Percentiles rank a stretch among this genome's conserved stretches.
Conservation (phyloP, 1,140 invertebrate genomes). For the Zaprionus kolodkinae region DNA sequence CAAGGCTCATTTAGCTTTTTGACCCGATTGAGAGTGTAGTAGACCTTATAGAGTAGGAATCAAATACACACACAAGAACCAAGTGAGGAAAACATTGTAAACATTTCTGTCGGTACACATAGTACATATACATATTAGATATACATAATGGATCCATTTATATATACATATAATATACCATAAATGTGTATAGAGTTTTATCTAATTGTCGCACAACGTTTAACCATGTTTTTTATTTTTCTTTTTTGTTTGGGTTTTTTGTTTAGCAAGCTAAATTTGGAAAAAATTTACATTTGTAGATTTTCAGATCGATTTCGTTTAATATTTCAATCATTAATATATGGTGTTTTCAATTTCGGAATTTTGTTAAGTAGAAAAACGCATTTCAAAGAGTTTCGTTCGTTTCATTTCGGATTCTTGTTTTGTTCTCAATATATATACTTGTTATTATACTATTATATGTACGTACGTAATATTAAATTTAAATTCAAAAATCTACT, state of each 20-base stretch:
- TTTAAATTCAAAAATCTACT: slow-evolving; percentile 78
- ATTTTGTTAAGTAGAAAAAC: slow-evolving; percentile 63
- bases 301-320: slow-evolving; percentile 18
- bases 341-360: slow-evolving; percentile 13
- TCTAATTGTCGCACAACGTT: slow-evolving; percentile 53
- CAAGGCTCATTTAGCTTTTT: slow-evolving; percentile 23
- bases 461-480: slow-evolving; percentile 54
- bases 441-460: slow-evolving; percentile 27
- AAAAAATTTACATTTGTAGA: slow-evolving; percentile 72
- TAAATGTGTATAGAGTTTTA: slow-evolving; percentile 25
- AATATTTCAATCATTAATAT: slow-evolving; percentile 14
- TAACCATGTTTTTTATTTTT: slow-evolving; percentile 29
- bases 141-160: slow-evolving; percentile 8
- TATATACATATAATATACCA: slow-evolving; percentile 2
- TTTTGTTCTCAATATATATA: slow-evolving; percentile 33
- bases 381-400: slow-evolving; percentile 57
- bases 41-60: slow-evolving; percentile 20
- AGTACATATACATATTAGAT: slow-evolving; percentile 1
- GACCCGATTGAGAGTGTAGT: neutral
- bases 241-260: neutral
- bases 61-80: slow-evolving; percentile 29
- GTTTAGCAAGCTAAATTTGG: slow-evolving; percentile 58
- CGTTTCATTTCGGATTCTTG: slow-evolving; percentile 3
- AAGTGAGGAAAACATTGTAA: slow-evolving; percentile 39
- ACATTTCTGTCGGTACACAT: neutral